A percentile compares a stretch with the other conserved stretches of the same genome.
Evolutionary conservation across 2,888 invertebrate genomes (phyloP).

Genomic region (Iphiclides podalirius): DNA sequence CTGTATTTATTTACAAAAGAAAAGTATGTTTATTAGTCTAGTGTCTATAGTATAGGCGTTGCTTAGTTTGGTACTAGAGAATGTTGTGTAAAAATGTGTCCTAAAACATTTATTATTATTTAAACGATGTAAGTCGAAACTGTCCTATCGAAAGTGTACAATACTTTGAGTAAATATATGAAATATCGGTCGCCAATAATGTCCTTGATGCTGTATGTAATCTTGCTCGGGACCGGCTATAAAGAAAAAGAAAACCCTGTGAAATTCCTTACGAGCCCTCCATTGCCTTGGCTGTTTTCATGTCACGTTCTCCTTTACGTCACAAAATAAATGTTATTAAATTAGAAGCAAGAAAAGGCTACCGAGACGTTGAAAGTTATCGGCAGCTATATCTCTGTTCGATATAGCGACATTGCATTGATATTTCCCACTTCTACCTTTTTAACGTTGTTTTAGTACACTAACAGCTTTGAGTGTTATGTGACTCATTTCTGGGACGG

Average conservation of each 20-base stretch:
- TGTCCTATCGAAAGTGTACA: neutral
- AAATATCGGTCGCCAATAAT: slow-evolving; percentile 7
- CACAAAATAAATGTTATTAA: slow-evolving; percentile 26
- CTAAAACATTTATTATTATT: too few species aligned
- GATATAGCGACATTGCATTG: neutral
- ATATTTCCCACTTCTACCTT: neutral
- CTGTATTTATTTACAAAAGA: too few species aligned
- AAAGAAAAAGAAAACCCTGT: slow-evolving; percentile 18
- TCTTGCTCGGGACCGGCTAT: slow-evolving; percentile 6
- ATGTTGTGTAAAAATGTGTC: too few species aligned
- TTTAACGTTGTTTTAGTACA: neutral
- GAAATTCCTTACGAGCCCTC: slow-evolving; percentile 9
- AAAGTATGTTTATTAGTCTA: too few species aligned
- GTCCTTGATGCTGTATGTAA: slow-evolving; percentile 15
- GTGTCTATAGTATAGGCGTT: too few species aligned
- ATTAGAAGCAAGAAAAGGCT: slow-evolving; percentile 20
- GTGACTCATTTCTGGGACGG: slow-evolving; percentile 9
- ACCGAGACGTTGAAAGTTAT: slow-evolving; percentile 1
- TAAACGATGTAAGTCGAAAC: too few species aligned
- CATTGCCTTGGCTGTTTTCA: slow-evolving; percentile 21
- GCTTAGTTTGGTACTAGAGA: too few species aligned
- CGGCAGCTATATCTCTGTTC: slow-evolving; percentile 7
- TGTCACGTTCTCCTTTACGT: slow-evolving; percentile 24
- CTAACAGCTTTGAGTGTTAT: neutral
- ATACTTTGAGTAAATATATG: neutral